These are phyloP conservation scores for Andrena marginata DNA, from an alignment of 2,888 invertebrate species.

Conservation along the genomic window DNA sequence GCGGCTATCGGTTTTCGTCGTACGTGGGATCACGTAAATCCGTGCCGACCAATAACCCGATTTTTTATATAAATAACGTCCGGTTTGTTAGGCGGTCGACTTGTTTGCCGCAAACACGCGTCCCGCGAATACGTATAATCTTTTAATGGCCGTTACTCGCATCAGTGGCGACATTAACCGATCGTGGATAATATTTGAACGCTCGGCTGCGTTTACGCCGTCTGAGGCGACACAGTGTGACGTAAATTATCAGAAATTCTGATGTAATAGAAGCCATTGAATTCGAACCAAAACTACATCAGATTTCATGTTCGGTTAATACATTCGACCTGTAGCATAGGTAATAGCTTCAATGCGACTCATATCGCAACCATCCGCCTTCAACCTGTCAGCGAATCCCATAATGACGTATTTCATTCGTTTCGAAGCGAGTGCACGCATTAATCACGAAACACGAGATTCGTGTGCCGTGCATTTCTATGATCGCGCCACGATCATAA, in stretches of 20 bases:
- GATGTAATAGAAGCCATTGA: background rate
- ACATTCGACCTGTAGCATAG: no score
- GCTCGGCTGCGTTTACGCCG: background rate
- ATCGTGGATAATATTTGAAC: conserved; percentile 4
- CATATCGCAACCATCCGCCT: no score
- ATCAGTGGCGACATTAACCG: background rate
- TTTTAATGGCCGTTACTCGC: conserved; percentile 36
- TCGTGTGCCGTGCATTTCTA: no score
- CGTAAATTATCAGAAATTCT: background rate
- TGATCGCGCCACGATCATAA: no score
- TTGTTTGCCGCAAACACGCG: conserved; percentile 47
- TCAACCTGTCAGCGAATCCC: no score
- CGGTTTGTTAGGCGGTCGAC: conserved; percentile 54
- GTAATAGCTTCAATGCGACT: no score
- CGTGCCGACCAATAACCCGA: conserved; percentile 51
- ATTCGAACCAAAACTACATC: background rate
- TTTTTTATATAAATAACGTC: conserved; percentile 61
- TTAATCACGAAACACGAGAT: no score
- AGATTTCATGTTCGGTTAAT: no score
- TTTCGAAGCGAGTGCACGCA: no score
- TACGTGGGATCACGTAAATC: conserved; percentile 48
- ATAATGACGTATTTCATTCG: no score
- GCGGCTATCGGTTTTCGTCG: conserved; percentile 40
- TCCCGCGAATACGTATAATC: conserved; percentile 38
- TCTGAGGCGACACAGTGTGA: background rate